Percentiles rank a stretch among this genome's conserved stretches.
Conservation (phyloP, 1,140 invertebrate species). For the Lasaia peninsularis region DNA sequence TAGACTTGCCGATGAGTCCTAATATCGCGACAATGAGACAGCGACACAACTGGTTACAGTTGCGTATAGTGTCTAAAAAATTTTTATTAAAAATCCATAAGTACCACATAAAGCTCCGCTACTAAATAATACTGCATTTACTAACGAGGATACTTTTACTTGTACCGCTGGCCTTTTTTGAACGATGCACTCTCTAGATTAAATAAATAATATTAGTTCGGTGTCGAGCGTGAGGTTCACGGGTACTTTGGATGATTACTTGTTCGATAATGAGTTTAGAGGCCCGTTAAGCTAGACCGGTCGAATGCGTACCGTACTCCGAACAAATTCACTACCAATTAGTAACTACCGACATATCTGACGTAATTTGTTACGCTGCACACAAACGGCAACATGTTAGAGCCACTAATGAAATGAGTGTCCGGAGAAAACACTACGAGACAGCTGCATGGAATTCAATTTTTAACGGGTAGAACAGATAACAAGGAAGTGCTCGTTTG, state of each 20-base stretch:
- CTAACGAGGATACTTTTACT: conserved; percentile 9
- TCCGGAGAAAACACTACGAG: neutral
- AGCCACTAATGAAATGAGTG: conserved; percentile 5
- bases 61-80: too few relatives aligned
- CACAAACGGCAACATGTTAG: conserved; percentile 19
- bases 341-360: conserved; percentile 48
- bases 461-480: too few relatives aligned
- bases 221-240: conserved; percentile 43
- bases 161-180: conserved; percentile 14
- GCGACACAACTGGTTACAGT: too few relatives aligned
- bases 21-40: too few relatives aligned
- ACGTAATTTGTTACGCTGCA: conserved; percentile 41
- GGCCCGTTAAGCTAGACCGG: conserved; percentile 55
- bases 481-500: too few relatives aligned
- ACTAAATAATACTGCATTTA: neutral
- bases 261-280: conserved; percentile 60
- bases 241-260: conserved; percentile 54
- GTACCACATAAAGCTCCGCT: too few relatives aligned
- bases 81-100: too few relatives aligned
- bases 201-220: conserved; percentile 39
- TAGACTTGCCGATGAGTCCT: too few relatives aligned
- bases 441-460: too few relatives aligned
- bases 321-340: conserved; percentile 52
- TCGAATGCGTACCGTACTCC: conserved; percentile 44
- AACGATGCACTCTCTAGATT: conserved; percentile 34